phyloP scores from a whole-genome alignment of 1,140 invertebrate genomes.

The Saccostrea glomerata region DNA sequence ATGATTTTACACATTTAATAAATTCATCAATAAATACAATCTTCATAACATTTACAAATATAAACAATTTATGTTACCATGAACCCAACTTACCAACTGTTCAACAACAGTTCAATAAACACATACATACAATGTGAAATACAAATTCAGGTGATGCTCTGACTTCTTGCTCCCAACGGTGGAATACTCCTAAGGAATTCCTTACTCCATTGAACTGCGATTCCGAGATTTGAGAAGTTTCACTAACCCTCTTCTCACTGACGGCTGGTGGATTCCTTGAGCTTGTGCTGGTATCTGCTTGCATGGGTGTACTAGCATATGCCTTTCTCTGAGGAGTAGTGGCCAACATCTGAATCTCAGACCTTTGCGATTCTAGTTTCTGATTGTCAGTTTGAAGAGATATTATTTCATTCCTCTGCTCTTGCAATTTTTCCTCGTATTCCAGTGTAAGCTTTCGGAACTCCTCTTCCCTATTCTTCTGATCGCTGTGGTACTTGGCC shows the following conservation, averaged over 20 bases:
- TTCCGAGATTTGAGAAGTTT: neutral
- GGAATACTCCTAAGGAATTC: neutral
- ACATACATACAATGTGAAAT: too few relatives aligned
- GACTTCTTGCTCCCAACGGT: neutral
- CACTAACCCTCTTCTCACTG: neutral
- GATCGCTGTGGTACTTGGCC: conserved; percentile 58
- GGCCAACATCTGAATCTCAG: conserved; percentile 60
- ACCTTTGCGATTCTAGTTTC: conserved; percentile 75
- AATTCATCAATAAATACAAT: too few relatives aligned
- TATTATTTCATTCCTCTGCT: conserved; percentile 66
- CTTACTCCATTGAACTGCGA: neutral
- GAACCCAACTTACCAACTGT: too few relatives aligned
- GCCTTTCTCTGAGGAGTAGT: conserved; percentile 68
- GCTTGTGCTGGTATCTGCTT: neutral
- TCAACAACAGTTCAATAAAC: too few relatives aligned
- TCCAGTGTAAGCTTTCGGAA: conserved; percentile 64
- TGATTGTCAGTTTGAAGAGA: conserved; percentile 67
- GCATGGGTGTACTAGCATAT: conserved; percentile 34
- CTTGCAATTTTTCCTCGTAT: conserved; percentile 67
- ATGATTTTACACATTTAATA: too few relatives aligned
- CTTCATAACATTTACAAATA: too few relatives aligned
- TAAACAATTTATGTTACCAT: too few relatives aligned
- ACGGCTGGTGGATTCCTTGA: neutral
- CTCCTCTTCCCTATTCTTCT: conserved; percentile 66
- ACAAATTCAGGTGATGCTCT: too few relatives aligned